Conservation (phyloP, 2,888 invertebrate genomes). For the Spialia ferax region DNA sequence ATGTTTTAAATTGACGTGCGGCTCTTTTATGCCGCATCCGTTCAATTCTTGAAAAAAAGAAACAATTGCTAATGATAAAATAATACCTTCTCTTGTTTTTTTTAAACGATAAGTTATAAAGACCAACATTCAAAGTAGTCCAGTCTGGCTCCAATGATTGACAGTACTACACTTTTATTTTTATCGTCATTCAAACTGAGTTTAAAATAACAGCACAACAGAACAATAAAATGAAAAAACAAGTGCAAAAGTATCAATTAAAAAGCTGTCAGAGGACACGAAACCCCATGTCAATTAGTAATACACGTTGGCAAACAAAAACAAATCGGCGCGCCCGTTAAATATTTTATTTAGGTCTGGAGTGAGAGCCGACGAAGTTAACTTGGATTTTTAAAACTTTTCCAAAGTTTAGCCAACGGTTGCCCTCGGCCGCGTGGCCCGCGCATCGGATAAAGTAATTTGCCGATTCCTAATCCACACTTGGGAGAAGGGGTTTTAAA, state of each 20-base stretch:
- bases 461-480: slow-evolving; percentile 81
- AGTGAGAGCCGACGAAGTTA: slow-evolving; percentile 69
- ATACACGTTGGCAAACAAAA: slow-evolving; percentile 64
- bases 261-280: slow-evolving; percentile 59
- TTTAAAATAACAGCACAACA: slow-evolving; percentile 1
- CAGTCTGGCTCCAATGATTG: slow-evolving; percentile 8
- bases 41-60: slow-evolving; percentile 37
- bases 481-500: too few relatives aligned
- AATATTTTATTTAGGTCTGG: slow-evolving; percentile 76
- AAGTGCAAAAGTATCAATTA: slow-evolving; percentile 57
- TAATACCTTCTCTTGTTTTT: slow-evolving; percentile 37
- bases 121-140: slow-evolving; percentile 17
- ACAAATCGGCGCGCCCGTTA: slow-evolving; percentile 68
- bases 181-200: neutral
- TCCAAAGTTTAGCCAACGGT: slow-evolving; percentile 70
- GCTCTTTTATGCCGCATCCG: slow-evolving; percentile 61
- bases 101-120: slow-evolving; percentile 21
- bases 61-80: slow-evolving; percentile 41
- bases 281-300: slow-evolving; percentile 79
- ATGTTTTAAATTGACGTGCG: slow-evolving; percentile 82
- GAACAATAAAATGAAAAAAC: slow-evolving; percentile 19
- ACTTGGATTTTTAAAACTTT: slow-evolving; percentile 85
- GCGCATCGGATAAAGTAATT: slow-evolving; percentile 83
- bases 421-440: slow-evolving; percentile 64
- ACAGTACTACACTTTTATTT: slow-evolving; percentile 19